Conservation (phyloP, 2,888 invertebrate genomes). For the Vanessa cardui region DNA sequence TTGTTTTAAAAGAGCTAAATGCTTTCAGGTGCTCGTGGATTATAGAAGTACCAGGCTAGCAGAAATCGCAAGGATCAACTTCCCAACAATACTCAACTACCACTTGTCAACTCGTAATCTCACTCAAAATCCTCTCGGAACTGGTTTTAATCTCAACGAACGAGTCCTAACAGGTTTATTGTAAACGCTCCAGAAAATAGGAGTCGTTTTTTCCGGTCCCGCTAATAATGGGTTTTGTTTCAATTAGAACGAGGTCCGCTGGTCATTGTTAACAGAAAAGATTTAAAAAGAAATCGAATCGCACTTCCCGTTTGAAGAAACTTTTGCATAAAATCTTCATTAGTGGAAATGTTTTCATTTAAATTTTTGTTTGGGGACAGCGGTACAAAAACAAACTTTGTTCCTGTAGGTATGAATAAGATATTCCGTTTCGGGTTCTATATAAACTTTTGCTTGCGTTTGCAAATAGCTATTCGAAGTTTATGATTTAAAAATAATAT, state of each 20-base stretch:
- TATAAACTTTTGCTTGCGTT: constrained; percentile 26
- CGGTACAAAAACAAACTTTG: constrained; percentile 27
- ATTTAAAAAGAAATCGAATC: constrained; percentile 40
- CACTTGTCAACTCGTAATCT: constrained; percentile 64
- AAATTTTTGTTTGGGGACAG: constrained; percentile 36
- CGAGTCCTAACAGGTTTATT: constrained; percentile 48
- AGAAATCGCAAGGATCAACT: constrained; percentile 46
- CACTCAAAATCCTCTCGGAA: constrained; percentile 42
- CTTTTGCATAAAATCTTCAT: constrained; percentile 47
- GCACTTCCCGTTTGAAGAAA: constrained; percentile 43
- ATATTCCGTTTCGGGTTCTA: constrained; percentile 29
- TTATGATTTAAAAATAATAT: constrained; percentile 15
- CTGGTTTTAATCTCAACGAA: constrained; percentile 45
- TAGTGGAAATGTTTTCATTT: constrained; percentile 44
- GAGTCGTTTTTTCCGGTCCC: constrained; percentile 47
- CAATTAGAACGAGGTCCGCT: constrained; percentile 46
- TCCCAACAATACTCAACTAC: constrained; percentile 54
- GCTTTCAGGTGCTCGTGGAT: constrained; percentile 35
- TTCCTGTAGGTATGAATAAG: constrained; percentile 33
- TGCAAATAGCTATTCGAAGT: constrained; percentile 23
- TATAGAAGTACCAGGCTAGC: constrained; percentile 38
- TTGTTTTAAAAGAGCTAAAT: constrained; percentile 33
- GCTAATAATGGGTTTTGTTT: constrained; percentile 51
- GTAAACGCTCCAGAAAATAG: constrained; percentile 43
- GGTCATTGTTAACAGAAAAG: constrained; percentile 45